A percentile compares a stretch with the other conserved stretches of the same genome.
Evolutionary conservation across 2,797 vertebrate species (phyloP).

Genomic region (Arremon aurantiirostris): DNA sequence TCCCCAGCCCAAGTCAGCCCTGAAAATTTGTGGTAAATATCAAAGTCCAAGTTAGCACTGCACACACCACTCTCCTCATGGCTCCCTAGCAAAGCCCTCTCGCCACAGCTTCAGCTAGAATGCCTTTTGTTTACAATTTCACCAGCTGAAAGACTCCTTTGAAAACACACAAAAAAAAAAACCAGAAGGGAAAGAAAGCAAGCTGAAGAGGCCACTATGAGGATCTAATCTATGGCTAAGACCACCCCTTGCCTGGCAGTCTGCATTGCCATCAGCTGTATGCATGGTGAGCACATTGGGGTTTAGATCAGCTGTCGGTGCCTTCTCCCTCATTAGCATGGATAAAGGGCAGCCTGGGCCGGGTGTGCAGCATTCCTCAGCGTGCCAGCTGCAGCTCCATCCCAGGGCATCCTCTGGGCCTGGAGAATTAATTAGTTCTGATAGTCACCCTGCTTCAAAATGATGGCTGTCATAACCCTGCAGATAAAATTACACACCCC

Average conservation of each 20-base stretch:
- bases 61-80: background rate
- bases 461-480: conserved; percentile 47
- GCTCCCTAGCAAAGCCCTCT: conserved; percentile 22
- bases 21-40: background rate
- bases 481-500: conserved; percentile 53
- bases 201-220: conserved; percentile 66
- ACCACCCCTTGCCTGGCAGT: conserved; percentile 69
- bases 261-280: conserved; percentile 70
- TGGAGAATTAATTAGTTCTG: conserved; percentile 69
- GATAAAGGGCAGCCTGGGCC: conserved; percentile 47
- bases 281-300: conserved; percentile 2
- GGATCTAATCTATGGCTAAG: conserved; percentile 70
- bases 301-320: conserved; percentile 45
- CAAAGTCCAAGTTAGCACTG: background rate
- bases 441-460: conserved; percentile 42
- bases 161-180: conserved; percentile 42
- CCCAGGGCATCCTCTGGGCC: conserved; percentile 28
- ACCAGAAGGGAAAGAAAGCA: conserved; percentile 31
- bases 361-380: conserved; percentile 58
- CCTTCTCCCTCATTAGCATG: conserved; percentile 68
- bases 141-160: conserved; percentile 74
- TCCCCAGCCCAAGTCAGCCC: background rate
- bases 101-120: conserved; percentile 12
- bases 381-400: conserved; percentile 70
- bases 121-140: conserved; percentile 72